These are phyloP conservation scores for Prionace glauca DNA, from an alignment of 2,797 vertebrate species.

Conservation along the genomic window DNA sequence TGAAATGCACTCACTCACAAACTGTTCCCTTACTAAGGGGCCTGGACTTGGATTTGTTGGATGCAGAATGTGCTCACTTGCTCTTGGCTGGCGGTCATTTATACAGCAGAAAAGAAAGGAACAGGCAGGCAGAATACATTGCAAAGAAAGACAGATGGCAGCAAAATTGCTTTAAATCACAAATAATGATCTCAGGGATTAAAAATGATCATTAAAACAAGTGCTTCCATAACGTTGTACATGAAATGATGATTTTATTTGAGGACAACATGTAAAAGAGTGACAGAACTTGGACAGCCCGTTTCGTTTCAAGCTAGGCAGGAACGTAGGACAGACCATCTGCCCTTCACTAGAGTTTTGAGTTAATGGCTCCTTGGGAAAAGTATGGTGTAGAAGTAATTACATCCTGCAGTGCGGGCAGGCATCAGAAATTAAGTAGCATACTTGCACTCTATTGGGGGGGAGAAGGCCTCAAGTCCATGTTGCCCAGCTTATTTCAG, in stretches of 20 bases:
- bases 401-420: not conserved
- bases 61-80: not conserved
- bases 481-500: slow-evolving; percentile 19
- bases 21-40: not conserved
- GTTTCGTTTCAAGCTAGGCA: not conserved
- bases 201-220: slow-evolving; percentile 23
- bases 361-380: not conserved
- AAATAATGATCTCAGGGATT: slow-evolving; percentile 4
- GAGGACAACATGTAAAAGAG: slow-evolving; percentile 7
- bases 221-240: not conserved
- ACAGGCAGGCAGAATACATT: slow-evolving; percentile 5
- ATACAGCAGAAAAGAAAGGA: not conserved
- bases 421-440: slow-evolving; percentile 12
- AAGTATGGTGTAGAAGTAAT: slow-evolving; percentile 8
- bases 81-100: not conserved
- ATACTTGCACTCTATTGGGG: not conserved
- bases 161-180: not conserved
- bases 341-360: slow-evolving; percentile 18
- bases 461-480: slow-evolving; percentile 20
- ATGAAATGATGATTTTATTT: slow-evolving; percentile 4
- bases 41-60: not conserved
- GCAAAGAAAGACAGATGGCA: slow-evolving; percentile 6
- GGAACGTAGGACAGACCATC: slow-evolving; percentile 5
- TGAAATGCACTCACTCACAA: not conserved
- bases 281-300: slow-evolving; percentile 26